Evolutionary conservation across 2,888 invertebrate species (phyloP).

Genomic region (Sepioteuthis lessoniana): DNA sequence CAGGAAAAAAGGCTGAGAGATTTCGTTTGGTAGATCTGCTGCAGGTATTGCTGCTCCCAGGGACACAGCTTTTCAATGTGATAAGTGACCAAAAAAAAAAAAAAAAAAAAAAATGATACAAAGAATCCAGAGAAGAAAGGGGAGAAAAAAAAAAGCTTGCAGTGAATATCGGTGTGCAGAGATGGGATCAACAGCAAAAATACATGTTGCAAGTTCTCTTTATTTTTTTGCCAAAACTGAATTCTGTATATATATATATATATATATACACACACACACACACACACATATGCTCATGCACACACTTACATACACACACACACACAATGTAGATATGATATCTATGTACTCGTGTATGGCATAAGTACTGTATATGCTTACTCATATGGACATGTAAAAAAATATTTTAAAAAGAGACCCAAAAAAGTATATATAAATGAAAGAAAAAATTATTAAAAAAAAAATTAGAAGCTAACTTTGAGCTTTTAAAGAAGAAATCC

Average conservation of each 20-base stretch:
- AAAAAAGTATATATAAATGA: background rate
- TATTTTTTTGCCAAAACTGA: background rate
- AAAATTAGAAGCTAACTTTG: background rate
- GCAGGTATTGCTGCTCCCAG: background rate
- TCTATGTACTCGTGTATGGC: background rate
- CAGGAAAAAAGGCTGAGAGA: background rate
- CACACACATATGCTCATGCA: background rate
- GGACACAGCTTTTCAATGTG: constrained; percentile 33
- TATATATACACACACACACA: background rate
- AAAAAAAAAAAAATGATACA: background rate
- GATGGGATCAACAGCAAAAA: background rate
- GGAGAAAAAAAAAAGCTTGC: background rate
- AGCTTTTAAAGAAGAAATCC: background rate
- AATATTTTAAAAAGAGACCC: constrained; percentile 6
- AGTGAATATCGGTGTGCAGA: background rate
- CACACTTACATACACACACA: background rate
- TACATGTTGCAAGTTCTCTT: background rate
- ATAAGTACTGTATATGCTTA: background rate
- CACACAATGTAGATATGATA: background rate
- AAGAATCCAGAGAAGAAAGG: background rate
- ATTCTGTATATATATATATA: background rate
- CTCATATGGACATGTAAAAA: constrained; percentile 2
- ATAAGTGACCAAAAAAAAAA: background rate
- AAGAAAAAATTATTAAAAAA: background rate
- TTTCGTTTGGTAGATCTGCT: background rate